Base-by-base conservation (phyloP, 2,113 vertebrate genomes). In the Acanthisitta chloris region DNA sequence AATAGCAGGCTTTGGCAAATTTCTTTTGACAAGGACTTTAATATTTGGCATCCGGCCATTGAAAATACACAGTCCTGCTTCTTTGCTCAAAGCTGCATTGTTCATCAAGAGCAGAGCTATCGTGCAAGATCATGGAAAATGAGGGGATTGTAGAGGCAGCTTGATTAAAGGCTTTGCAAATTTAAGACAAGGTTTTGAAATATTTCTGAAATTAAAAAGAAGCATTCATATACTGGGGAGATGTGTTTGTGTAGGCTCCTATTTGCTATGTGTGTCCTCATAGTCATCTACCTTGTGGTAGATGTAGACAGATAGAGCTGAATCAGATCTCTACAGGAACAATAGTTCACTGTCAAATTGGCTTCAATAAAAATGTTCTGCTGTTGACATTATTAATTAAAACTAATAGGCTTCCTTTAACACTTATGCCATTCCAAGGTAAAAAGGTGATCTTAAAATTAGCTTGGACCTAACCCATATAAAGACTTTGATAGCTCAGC, bases 31-130 rank as follows among this genome's bases (percentile, higher is more conserved):
- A 83, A 74, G 61, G 51, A 86, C 57, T 93, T 90, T 66, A 54
- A 52, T 92, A 88, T 82, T 82, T 94, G 94, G 92, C 91, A 70
- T 70, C 40, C 34, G 78, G 85, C 94, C 93, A 81, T 17, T 71
- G 45, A 78, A 95, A 95, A 94, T 55, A 86, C 9, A 3, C 36
- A 43, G 10, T 88, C 67, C 40, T 89, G 57, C 65, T 89, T 52
- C 78, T 91, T 79, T 5, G 11, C 72, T 95, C 65, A 93, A 78
- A 83, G 92, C 64, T 81, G 43, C 81, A 64, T 94, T 92, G 88
- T 96, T 95, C 59, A 4, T 90, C 0, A 0, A 48, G 82, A 92
- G 55, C 51, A 46, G 43, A 81, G 55, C 51, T 69, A n/a, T 89
- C 17, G 1, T 81, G 46, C 26, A 70, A 52, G 55, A 55, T 78